phyloP scores from a whole-genome alignment of 2,113 vertebrate genomes.

The Lycaon pictus region DNA sequence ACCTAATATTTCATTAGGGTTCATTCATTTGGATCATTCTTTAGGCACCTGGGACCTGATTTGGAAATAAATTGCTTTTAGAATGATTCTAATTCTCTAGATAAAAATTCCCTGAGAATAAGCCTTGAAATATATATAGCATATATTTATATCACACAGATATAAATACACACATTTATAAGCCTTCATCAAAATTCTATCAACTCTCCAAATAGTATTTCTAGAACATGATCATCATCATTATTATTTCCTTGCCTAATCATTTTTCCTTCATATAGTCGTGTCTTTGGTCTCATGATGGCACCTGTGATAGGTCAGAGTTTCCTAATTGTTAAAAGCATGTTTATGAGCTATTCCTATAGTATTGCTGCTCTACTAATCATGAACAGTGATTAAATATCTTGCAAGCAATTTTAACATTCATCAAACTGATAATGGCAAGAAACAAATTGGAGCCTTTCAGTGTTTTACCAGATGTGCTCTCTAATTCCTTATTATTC shows the following conservation, averaged over 20 bases:
- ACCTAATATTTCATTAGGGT: neutral
- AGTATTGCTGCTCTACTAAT: conserved; percentile 73
- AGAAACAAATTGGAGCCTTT: conserved; percentile 85
- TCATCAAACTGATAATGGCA: conserved; percentile 85
- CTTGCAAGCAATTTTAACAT: conserved; percentile 83
- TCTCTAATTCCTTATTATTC: conserved; percentile 80
- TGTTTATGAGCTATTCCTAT: conserved; percentile 53
- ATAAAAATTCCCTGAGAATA: conserved; percentile 43
- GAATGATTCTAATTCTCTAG: conserved; percentile 48
- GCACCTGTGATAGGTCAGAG: conserved; percentile 67
- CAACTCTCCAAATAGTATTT: conserved; percentile 62
- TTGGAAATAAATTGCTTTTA: conserved; percentile 39
- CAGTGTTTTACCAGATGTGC: conserved; percentile 81
- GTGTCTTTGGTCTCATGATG: conserved; percentile 66
- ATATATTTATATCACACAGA: conserved; percentile 3
- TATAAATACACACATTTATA: neutral
- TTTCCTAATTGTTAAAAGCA: conserved; percentile 72
- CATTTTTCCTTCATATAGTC: conserved; percentile 73
- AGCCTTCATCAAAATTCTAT: conserved; percentile 67
- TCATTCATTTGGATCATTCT: conserved; percentile 7
- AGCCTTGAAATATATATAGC: conserved; percentile 32
- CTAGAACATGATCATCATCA: conserved; percentile 64
- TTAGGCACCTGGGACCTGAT: conserved; percentile 3
- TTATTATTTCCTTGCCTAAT: conserved; percentile 74
- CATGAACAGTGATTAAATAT: conserved; percentile 80